Evolutionary conservation across 2,113 vertebrate genomes (phyloP), one percentile per base, ranked within the genome.

Genomic region (Paradoxurus hermaphroditus): DNA sequence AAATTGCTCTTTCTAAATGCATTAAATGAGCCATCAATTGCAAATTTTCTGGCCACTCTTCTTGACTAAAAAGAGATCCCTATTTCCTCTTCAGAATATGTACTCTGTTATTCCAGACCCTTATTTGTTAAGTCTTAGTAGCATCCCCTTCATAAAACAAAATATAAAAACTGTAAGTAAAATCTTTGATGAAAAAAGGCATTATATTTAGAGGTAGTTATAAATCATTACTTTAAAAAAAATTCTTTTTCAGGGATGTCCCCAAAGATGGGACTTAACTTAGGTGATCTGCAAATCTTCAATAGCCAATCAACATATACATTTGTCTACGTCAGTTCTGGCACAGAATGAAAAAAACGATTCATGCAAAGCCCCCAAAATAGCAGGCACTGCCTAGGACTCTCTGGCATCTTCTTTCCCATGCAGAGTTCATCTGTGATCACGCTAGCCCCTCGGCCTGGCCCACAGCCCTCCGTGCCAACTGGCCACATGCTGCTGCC

Each of bases 381-480:
- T 97, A 97, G 94, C 94, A 72, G 4, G 59, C 62, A 34, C 67
- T 86, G 90, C 94, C 68, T 82, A 88, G 77, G 67, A 72, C 19
- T 67, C n/a, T 93, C 53, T 94, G 97, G 95, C 95, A 96, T 95
- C 68, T 31, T 89, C 68, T 70, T 77, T 82, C 62, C 72, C 56
- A 27, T 23, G 31, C 84, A 88, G 89, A 91, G 95, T 88, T 88
- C 78, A 36, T 95, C 97, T 98, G 97, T 97, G 97, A 97, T 97
- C 96, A 95, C 51, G 88, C 65, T 84, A 75, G 94, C 95, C 82
- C 75, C 65, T 89, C 10, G 0, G 51, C 65, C 89, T 98, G 98
- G 97, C 97, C 89, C 0, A 5, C 77, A 81, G 92, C 96, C 97
- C 92, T 97, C 88, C 62, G 39, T 96, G 95, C 95, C 97, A 98